Evolutionary conservation across 1,140 invertebrate species (phyloP).

Genomic region (Armadillidium nasatum): DNA sequence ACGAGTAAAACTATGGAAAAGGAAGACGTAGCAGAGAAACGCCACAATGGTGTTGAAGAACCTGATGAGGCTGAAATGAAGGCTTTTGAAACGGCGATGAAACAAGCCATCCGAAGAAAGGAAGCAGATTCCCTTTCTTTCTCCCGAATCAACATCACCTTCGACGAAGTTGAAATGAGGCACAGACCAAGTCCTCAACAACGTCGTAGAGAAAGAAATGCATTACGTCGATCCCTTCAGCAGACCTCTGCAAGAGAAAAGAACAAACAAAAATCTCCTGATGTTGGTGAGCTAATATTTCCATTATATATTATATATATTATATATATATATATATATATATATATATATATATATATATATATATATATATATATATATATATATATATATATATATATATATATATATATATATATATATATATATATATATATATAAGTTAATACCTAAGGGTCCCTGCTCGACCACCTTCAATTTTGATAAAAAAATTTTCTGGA

Average conservation of each 20-base stretch:
- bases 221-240: not conserved
- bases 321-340: too few relatives aligned
- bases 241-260: not conserved
- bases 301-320: too few relatives aligned
- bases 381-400: too few relatives aligned
- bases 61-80: not conserved
- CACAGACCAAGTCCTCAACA: constrained; percentile 1
- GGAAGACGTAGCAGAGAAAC: constrained; percentile 32
- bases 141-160: not conserved
- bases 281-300: not conserved
- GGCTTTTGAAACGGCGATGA: not conserved
- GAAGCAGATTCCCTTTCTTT: not conserved
- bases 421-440: too few relatives aligned
- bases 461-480: too few relatives aligned
- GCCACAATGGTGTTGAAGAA: constrained; percentile 46
- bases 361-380: too few relatives aligned
- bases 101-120: not conserved
- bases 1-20: constrained; percentile 12
- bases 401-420: too few relatives aligned
- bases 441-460: too few relatives aligned
- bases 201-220: not conserved
- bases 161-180: not conserved
- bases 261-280: not conserved
- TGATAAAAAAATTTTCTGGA: too few relatives aligned
- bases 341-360: too few relatives aligned